Percentiles rank a stretch among this genome's conserved stretches.
Evolutionary conservation across 2,113 vertebrate genomes (phyloP).

Genomic region (Lophura nycthemera): DNA sequence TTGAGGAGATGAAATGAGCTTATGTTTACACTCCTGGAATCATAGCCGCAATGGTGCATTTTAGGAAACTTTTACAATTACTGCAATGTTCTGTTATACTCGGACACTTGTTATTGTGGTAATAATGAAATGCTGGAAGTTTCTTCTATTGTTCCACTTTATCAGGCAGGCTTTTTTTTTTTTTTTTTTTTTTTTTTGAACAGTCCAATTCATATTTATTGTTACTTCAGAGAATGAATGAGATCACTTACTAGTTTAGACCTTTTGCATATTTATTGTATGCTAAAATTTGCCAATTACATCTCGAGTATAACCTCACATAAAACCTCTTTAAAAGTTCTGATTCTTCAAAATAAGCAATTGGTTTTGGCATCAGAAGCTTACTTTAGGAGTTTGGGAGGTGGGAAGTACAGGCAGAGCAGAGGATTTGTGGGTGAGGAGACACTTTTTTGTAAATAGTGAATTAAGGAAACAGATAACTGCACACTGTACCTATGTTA

Average conservation of each 20-base stretch:
- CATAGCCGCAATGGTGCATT: background rate
- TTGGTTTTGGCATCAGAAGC: background rate
- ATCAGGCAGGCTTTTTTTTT: background rate
- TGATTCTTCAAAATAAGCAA: background rate
- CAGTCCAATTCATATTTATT: background rate
- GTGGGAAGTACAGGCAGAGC: background rate
- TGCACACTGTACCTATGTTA: background rate
- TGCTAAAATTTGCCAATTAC: background rate
- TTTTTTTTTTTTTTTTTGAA: background rate
- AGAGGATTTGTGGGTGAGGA: background rate
- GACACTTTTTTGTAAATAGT: background rate
- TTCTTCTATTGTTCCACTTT: background rate
- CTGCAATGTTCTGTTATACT: background rate
- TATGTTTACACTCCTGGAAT: background rate
- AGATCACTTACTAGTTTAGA: background rate
- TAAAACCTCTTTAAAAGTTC: background rate
- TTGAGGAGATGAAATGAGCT: background rate
- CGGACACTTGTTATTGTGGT: background rate
- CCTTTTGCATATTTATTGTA: background rate
- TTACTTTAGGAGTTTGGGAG: background rate
- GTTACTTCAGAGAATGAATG: background rate
- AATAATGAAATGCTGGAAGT: background rate
- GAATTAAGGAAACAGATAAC: background rate
- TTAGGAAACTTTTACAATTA: background rate
- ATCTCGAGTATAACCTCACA: background rate